Percentiles rank a stretch among this genome's conserved stretches.
phyloP scores from a whole-genome alignment of 2,888 invertebrate species.

The Anagyrus pseudococci region DNA sequence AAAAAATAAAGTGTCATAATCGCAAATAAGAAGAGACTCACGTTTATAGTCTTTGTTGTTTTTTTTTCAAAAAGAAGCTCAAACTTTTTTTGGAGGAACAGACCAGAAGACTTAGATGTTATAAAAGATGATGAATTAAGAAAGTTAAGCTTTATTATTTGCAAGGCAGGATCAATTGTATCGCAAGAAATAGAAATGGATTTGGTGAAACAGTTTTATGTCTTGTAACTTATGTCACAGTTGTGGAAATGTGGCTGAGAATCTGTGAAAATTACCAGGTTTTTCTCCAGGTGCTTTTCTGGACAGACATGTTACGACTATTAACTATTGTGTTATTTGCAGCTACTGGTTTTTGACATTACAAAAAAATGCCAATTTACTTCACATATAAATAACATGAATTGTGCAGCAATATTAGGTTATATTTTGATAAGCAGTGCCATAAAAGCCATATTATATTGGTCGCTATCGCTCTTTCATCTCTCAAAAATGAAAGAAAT shows the following conservation, averaged over 20 bases:
- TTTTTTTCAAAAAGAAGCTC: constrained; percentile 69
- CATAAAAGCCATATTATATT: constrained; percentile 64
- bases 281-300: constrained; percentile 69
- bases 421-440: constrained; percentile 69
- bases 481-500: constrained; percentile 60
- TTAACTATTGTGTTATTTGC: constrained; percentile 72
- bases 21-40: constrained; percentile 44
- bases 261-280: constrained; percentile 78
- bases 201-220: constrained; percentile 66
- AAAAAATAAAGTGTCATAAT: constrained; percentile 53
- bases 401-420: constrained; percentile 74
- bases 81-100: constrained; percentile 80
- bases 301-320: constrained; percentile 70
- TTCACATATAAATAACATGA: constrained; percentile 67
- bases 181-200: constrained; percentile 51
- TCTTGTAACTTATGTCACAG: constrained; percentile 70
- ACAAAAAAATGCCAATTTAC: constrained; percentile 64
- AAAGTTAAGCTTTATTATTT: constrained; percentile 47
- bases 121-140: constrained; percentile 27
- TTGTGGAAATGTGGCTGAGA: constrained; percentile 71
- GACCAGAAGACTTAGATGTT: constrained; percentile 82
- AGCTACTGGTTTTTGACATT: constrained; percentile 76
- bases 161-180: constrained; percentile 52
- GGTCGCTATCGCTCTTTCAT: constrained; percentile 70
- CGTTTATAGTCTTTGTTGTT: constrained; percentile 64